Base-by-base conservation (phyloP, 2,888 invertebrate genomes). In the Drosophila infuscata region DNA sequence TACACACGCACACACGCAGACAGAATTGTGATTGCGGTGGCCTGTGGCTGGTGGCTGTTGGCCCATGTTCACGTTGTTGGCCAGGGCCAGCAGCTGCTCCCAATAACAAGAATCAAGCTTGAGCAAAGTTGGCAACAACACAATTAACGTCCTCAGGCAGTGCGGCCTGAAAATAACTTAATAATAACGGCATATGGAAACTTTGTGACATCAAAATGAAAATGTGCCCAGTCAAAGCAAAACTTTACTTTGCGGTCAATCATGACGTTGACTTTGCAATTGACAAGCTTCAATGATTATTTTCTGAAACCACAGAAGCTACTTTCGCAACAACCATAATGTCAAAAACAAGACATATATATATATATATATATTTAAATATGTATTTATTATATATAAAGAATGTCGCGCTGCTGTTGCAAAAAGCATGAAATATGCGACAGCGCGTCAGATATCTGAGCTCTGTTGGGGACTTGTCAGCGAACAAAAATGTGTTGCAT, bases 141-240 rank as follows among this genome's bases (percentile, higher is more conserved):
- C 90, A 88, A 90, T 88, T 82, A 89, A 82, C 70, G 74, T 66
- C 79, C 76, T 48, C 81, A 60, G 68, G 78, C 81, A 54, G 51
- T 66, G 57, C 43, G 61, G 65, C 65, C 64, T 66, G 72, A 70
- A 78, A 80, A 85, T 84, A 85, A 86, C 83, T 83, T 75, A 85
- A 86, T 88, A 88, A 90, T 73, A 74, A 68, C 71, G 71, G 78
- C 88, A 90, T 86, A 90, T 90, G 90, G 90, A 76, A 79, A 74
- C 82, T 90, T 82, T 83, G 65, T 70, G 70, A 73, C 68, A 79
- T 72, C 59, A 72, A 74, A 66, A 66, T 65, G 68, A 46, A 62
- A 83, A 77, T 76, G 65, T 52, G 57, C 46, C 33, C 29, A 48
- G 52, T 52, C 20, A 32, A 57, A 70, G 48, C 60, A 3, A 25